phyloP scores from a whole-genome alignment of 2,888 invertebrate genomes.

The Thera britannica region DNA sequence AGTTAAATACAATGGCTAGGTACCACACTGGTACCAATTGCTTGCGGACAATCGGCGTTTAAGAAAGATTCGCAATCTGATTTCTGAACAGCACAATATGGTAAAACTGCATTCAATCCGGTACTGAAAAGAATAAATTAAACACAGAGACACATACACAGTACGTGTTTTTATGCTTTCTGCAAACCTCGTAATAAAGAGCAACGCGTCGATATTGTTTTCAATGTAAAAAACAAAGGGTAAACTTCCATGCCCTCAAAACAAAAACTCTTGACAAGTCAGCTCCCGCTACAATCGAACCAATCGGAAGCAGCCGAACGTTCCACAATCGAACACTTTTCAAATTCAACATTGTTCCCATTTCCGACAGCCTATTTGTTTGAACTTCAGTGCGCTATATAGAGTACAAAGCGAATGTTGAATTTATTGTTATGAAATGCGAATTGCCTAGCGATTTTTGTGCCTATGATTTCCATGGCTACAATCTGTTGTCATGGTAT shows the following conservation, averaged over 20 bases:
- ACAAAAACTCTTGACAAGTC: slow-evolving; percentile 25
- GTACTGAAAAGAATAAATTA: no score
- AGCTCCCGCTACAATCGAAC: slow-evolving; percentile 11
- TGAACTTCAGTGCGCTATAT: slow-evolving; percentile 11
- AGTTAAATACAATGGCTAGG: no score
- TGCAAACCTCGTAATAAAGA: not conserved
- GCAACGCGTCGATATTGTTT: not conserved
- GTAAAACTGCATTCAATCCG: no score
- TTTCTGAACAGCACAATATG: no score
- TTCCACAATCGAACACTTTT: slow-evolving; percentile 9
- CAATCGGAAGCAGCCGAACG: slow-evolving; percentile 25
- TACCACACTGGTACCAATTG: no score
- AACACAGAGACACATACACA: no score
- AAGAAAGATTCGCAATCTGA: no score
- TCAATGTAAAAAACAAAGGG: not conserved
- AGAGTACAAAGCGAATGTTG: slow-evolving; percentile 20
- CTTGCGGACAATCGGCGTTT: no score
- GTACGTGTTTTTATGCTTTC: no score
- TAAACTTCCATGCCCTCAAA: not conserved
- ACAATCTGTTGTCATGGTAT: slow-evolving; percentile 1
- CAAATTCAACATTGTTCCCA: slow-evolving; percentile 10
- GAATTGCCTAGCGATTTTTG: slow-evolving; percentile 54
- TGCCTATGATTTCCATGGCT: slow-evolving; percentile 36
- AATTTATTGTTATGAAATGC: slow-evolving; percentile 42
- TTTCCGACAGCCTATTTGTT: slow-evolving; percentile 16